A percentile compares a stretch with the other conserved stretches of the same genome.
Evolutionary conservation across 2,113 vertebrate species (phyloP).

Genomic region (Ciconia boyciana): DNA sequence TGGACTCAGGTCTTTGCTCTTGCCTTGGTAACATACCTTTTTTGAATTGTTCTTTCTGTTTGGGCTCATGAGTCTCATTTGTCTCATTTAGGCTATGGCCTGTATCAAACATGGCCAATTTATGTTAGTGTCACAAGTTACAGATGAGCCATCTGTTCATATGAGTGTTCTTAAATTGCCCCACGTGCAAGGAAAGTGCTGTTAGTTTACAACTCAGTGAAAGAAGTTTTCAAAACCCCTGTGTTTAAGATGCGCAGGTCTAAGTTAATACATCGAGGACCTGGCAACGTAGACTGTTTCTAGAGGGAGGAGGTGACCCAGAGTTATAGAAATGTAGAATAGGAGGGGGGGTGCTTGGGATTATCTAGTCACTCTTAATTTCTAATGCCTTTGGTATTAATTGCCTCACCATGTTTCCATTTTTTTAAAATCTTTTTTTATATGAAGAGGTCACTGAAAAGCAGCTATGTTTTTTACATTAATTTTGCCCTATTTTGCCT

Average conservation of each 20-base stretch:
- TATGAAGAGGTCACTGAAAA: not conserved
- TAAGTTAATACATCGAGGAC: not conserved
- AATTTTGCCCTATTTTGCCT: not conserved
- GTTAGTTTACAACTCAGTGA: not conserved
- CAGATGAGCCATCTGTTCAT: accelerated
- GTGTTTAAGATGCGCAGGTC: accelerated
- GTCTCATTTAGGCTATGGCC: not conserved
- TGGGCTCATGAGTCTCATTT: not conserved
- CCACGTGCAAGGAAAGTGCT: not conserved
- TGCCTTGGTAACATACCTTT: not conserved
- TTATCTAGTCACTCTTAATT: not conserved
- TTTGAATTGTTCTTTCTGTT: not conserved
- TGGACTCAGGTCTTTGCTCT: not conserved
- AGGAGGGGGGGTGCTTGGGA: not conserved
- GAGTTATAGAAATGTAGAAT: not conserved
- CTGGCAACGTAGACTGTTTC: not conserved
- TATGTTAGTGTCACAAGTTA: not conserved
- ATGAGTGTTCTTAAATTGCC: not conserved
- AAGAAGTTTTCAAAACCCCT: not conserved
- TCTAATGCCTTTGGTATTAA: not conserved
- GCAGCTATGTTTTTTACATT: not conserved
- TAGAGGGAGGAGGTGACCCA: not conserved
- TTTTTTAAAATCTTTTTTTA: not conserved
- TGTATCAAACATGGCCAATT: not conserved
- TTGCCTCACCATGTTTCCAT: not conserved